Base-by-base conservation (phyloP, 2,888 invertebrate species). In the Anthophora plumipes region DNA sequence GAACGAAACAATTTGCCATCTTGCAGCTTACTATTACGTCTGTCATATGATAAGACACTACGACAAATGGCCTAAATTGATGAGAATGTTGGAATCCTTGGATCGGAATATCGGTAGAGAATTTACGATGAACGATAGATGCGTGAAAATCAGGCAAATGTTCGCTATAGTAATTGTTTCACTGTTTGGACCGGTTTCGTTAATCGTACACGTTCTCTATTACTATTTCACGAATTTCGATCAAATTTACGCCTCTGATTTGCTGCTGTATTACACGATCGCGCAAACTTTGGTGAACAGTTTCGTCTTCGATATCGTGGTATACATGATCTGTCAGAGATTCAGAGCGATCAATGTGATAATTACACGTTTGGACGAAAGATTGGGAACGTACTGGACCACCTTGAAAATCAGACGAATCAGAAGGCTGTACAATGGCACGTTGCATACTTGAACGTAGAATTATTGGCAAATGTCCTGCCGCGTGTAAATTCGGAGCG, bases 11-110 rank as follows among this genome's bases (percentile, higher is more conserved):
- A 78, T 88, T 5, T 87, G 87, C 48, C 90, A 90, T 59, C 48
- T 91, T 1, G 85, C 91, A 0, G 86, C 91, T 1, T 91, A 91
- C 37, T 91, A 91, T 50, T 91, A 91, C 72, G 89, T 91, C 3
- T 84, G 60, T 6, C 89, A 90, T 17, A 88, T 89, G 20, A 41
- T 88, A 22, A 70, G 77, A 8, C 86, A 90, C 55, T 88, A 91
- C 43, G 77, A 82, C 4, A 91, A 89, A 41, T 91, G 91, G 91
- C 86, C 88, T 0, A 73, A 86, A 31, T 71, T 91, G 37, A 87
- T 91, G 84, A 74, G 79, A 14, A 87, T 72, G 69, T 76, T 91
- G 6, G 70, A 84, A 6, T 60, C 57, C 1, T 69, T 91, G 39
- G 90, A 91, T 66, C 57, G 57, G 12, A 89, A 86, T n/a, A 88